Evolutionary conservation across 2,888 invertebrate genomes (phyloP).

Genomic region (Hedychridium roseum): DNA sequence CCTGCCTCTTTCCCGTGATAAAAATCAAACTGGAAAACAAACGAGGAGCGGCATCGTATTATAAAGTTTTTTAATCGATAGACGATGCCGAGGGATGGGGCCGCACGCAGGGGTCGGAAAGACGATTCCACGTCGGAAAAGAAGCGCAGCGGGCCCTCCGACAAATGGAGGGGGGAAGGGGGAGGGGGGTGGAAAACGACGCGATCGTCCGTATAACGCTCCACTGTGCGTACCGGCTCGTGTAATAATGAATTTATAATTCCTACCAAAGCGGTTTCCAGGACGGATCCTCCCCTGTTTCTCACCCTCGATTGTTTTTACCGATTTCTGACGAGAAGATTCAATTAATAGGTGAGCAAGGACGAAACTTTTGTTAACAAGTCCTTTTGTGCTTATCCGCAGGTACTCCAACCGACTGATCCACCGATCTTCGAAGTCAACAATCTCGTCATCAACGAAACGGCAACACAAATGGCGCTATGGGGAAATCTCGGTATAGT

Average conservation of each 20-base stretch:
- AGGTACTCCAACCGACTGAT: constrained; percentile 75
- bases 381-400: constrained; percentile 51
- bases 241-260: constrained; percentile 52
- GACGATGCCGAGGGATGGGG: constrained; percentile 32
- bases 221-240: constrained; percentile 38
- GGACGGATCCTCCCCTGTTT: constrained; percentile 12
- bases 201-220: constrained; percentile 31
- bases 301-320: not conserved
- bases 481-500: constrained; percentile 77
- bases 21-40: constrained; percentile 57
- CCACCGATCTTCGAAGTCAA: constrained; percentile 77
- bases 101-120: constrained; percentile 6
- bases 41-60: constrained; percentile 50
- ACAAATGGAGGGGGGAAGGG: constrained; percentile 9
- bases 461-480: constrained; percentile 73
- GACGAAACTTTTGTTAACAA: not conserved
- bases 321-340: constrained; percentile 1
- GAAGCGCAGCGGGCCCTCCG: too few relatives aligned
- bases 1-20: constrained; percentile 44
- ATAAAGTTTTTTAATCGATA: constrained; percentile 61
- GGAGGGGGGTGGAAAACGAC: constrained; percentile 20
- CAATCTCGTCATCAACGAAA: constrained; percentile 71
- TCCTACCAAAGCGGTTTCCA: constrained; percentile 16
- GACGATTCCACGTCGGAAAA: too few relatives aligned
- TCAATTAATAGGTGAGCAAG: constrained; percentile 13